Evolutionary conservation across 2,113 vertebrate species (phyloP), one percentile per base, ranked within the genome.

Genomic region (Neopipo cinnamomea): DNA sequence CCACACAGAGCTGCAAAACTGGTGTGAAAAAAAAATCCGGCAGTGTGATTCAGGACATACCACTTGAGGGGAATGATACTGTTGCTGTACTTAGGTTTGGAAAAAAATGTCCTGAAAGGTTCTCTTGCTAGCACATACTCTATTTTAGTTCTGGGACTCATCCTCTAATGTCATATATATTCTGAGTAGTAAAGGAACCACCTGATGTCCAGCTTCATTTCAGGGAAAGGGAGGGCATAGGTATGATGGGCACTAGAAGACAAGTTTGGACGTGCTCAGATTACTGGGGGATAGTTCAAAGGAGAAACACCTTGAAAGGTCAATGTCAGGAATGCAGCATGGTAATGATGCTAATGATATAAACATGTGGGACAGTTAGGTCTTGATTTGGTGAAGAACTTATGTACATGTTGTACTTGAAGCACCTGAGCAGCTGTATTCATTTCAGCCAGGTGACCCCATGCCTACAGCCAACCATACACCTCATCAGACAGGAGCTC

Each of bases 141-240:
- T 97, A 96, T 96, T 97, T 96, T 93, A 47, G 88, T 94, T 94
- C 87, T 50, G 67, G 86, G 88, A 44, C 58, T 97, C 92, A 96
- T 93, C 65, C 61, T 82, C 75, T 91, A 93, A 92, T 92, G 94
- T 91, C 82, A 86, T 91, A 89, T 91, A 92, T 96, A 92, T 89
- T 96, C 86, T 71, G 58, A 93, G 93, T 58, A 49, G 73, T 93
- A 91, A 95, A 92, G 83, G 59, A 92, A 70, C 59, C 95, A 92
- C 84, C 86, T 97, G 96, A 97, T 96, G 49, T 67, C n/a, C 90
- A 95, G 91, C 93, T 97, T 96, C 68, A 96, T 96, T 97, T 97
- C 95, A 94, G 92, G 85, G 89, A 91, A 95, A 91, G 94, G 96
- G 91, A 95, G 95, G 94, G 84, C 93, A 89, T 95, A 95, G 85